phyloP scores from a whole-genome alignment of 1,140 invertebrate species.

The Zelostemma sp. region DNA sequence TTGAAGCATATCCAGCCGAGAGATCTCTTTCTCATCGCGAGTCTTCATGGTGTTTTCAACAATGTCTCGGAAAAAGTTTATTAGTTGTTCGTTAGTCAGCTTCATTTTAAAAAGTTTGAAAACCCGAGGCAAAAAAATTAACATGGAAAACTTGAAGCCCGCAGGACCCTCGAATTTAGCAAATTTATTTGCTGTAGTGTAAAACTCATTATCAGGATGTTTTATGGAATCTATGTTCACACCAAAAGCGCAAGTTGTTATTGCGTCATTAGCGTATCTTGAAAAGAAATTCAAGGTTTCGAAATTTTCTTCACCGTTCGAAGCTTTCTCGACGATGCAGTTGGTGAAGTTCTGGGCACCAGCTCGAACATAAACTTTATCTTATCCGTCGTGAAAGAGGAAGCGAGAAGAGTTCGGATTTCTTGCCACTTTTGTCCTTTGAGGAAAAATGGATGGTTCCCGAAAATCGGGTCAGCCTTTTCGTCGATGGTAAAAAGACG shows the following conservation, averaged over 20 bases:
- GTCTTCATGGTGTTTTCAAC: slow-evolving; percentile 66
- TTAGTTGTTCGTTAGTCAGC: background rate
- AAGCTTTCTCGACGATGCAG: slow-evolving; percentile 9
- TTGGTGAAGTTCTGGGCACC: slow-evolving; percentile 43
- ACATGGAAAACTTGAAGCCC: background rate
- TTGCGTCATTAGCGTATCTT: slow-evolving; percentile 66
- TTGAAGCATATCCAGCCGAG: slow-evolving; percentile 71
- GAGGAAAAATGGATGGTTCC: slow-evolving; percentile 67
- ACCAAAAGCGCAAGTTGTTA: slow-evolving; percentile 41
- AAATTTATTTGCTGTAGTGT: slow-evolving; percentile 3
- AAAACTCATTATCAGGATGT: slow-evolving; percentile 26
- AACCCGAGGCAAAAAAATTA: background rate
- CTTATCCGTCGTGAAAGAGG: slow-evolving; percentile 62
- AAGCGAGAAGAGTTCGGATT: slow-evolving; percentile 56
- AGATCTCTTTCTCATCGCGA: slow-evolving; percentile 65
- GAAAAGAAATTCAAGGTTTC: slow-evolving; percentile 65
- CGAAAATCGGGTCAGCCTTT: slow-evolving; percentile 68
- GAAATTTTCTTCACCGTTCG: slow-evolving; percentile 26
- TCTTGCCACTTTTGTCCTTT: too few species aligned
- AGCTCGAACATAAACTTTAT: slow-evolving; percentile 57
- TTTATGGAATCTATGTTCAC: slow-evolving; percentile 11
- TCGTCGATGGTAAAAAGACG: slow-evolving; percentile 63
- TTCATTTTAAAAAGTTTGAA: background rate
- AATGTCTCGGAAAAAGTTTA: slow-evolving; percentile 55
- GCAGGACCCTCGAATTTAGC: background rate